These are phyloP conservation scores for Trichogramma pretiosum DNA, from an alignment of 1,140 invertebrate species.

Conservation along the genomic window DNA sequence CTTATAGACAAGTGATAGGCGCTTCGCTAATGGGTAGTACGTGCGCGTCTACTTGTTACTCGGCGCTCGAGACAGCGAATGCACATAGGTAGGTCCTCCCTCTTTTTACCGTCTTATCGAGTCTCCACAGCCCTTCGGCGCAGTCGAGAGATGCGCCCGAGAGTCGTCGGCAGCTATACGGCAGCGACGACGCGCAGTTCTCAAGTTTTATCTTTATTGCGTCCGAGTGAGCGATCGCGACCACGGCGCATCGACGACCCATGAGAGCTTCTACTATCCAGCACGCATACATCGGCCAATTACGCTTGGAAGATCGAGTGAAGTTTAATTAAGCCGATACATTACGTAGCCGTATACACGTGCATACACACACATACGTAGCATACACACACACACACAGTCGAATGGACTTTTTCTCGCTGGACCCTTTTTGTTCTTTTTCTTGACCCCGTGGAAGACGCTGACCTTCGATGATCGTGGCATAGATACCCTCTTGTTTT, in stretches of 20 bases:
- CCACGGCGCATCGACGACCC: neutral
- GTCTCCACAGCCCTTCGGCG: too few relatives aligned
- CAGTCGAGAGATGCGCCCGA: neutral
- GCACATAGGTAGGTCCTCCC: too few relatives aligned
- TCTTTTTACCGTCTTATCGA: constrained; percentile 1
- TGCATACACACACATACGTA: too few relatives aligned
- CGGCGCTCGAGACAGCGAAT: neutral
- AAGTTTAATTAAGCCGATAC: constrained; percentile 26
- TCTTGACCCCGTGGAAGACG: neutral
- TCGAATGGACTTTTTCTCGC: too few relatives aligned
- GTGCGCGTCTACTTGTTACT: neutral
- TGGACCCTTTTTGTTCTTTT: too few relatives aligned
- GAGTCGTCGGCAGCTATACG: neutral
- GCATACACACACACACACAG: too few relatives aligned
- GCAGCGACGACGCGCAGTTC: too few relatives aligned
- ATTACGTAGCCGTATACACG: too few relatives aligned
- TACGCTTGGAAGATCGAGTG: constrained; percentile 19
- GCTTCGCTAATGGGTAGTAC: neutral
- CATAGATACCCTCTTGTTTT: constrained; percentile 23
- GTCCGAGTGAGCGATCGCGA: neutral
- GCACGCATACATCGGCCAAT: too few relatives aligned
- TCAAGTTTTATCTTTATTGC: too few relatives aligned
- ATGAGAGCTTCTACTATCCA: too few relatives aligned
- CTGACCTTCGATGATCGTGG: constrained; percentile 22
- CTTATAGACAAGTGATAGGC: too few relatives aligned